Base-by-base conservation (phyloP, 2,797 vertebrate species). In the Lindbergichthys nudifrons region DNA sequence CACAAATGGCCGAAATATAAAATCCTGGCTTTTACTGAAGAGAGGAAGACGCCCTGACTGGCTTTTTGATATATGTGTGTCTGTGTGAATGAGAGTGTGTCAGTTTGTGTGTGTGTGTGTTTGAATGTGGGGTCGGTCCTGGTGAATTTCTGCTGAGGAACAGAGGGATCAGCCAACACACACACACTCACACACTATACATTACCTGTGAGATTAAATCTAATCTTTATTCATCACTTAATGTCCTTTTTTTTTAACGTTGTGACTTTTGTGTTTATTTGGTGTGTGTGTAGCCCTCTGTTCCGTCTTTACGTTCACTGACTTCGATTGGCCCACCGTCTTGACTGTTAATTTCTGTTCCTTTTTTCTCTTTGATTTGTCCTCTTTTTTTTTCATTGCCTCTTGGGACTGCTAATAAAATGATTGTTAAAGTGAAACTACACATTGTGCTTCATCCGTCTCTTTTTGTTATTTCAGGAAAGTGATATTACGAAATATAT, bases 341-440 rank as follows among this genome's bases (percentile, higher is more conserved):
- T 88, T 41, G 62, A 88, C 80, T 86, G 83, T 91, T 85, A 41
- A 59, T 87, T 88, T 90, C 66, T 79, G 60, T 87, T 85, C 64
- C 56, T 72, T 70, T 58, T 73, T 56, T 71, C 63, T 73, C 56
- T 75, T 74, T 60, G 42, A 60, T 64, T 75, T n/a, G 10, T 57
- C 71, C 11, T 69, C 63, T 56, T 78, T 61, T 82, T 82, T 88
- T 86, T 85, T 79, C 87, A 88, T 90, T 90, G 87, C 90, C 91
- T 94, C 86, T 85, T 91, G 90, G 92, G 92, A 93, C 91, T 93
- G 90, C 90, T 91, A 94, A 93, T 93, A 94, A 93, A 93, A 91
- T 87, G 87, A 90, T 90, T 92, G 89, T 92, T 87, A 59, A 90
- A 88, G 85, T 75, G 65, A 89, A 81, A 74, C 41, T 50, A 18